Evolutionary conservation across 2,888 invertebrate species (phyloP).

Genomic region (Drosophila pseudotalamancana): DNA sequence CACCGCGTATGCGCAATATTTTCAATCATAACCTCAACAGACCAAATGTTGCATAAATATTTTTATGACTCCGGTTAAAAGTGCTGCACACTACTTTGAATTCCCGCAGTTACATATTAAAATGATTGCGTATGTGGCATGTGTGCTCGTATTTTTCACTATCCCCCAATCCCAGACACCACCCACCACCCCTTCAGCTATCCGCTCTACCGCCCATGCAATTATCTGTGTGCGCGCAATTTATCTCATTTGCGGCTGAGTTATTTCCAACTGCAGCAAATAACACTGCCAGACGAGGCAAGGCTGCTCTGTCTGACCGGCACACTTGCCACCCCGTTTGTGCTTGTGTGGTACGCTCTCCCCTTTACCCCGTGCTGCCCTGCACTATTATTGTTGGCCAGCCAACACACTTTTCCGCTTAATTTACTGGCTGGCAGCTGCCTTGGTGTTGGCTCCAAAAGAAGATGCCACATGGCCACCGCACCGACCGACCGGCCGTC

Average conservation of each 20-base stretch:
- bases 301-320: background rate
- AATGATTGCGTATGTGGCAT: slow-evolving; percentile 52
- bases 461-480: slow-evolving; percentile 17
- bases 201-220: slow-evolving; percentile 47
- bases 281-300: slow-evolving; percentile 44
- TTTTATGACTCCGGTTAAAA: slow-evolving; percentile 1
- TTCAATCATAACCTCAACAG: slow-evolving; percentile 37
- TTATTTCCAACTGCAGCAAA: slow-evolving; percentile 79
- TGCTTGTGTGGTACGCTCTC: background rate
- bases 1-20: slow-evolving; percentile 51
- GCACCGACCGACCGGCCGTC: slow-evolving; percentile 26
- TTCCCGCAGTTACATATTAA: slow-evolving; percentile 29
- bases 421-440: slow-evolving; percentile 79
- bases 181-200: background rate
- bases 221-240: slow-evolving; percentile 79
- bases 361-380: slow-evolving; percentile 9
- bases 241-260: slow-evolving; percentile 83
- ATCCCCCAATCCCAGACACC: background rate
- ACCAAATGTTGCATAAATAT: slow-evolving; percentile 45
- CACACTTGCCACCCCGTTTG: background rate
- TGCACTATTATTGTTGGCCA: slow-evolving; percentile 47
- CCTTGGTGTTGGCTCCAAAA: slow-evolving; percentile 36
- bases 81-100: slow-evolving; percentile 10
- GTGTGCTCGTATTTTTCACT: slow-evolving; percentile 21
- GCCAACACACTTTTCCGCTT: slow-evolving; percentile 78